Evolutionary conservation across 2,113 vertebrate species (phyloP).

Genomic region (Crotalus horridus): DNA sequence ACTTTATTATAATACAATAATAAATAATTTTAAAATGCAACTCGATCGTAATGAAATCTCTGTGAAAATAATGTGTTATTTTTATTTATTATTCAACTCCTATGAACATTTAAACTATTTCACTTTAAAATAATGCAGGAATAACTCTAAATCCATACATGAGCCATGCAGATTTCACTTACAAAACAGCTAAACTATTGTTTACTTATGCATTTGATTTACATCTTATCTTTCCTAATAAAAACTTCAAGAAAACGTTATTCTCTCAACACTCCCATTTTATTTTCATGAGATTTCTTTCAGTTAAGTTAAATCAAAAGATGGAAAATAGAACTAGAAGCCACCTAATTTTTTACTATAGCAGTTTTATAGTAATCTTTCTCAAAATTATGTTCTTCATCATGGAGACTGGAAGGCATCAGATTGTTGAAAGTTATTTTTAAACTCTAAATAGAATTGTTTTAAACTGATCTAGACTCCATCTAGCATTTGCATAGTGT

Average conservation of each 20-base stretch:
- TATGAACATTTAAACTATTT: background rate
- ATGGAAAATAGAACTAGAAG: background rate
- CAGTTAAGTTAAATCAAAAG: background rate
- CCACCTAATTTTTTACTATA: background rate
- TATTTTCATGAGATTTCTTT: background rate
- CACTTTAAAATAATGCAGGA: background rate
- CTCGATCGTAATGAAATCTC: background rate
- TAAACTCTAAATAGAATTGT: background rate
- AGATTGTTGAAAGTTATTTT: background rate
- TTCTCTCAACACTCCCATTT: background rate
- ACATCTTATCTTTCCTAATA: background rate
- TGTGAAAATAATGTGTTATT: background rate
- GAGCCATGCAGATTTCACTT: background rate
- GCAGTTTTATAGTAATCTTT: background rate
- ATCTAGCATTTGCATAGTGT: background rate
- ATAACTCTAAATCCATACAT: background rate
- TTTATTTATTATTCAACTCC: background rate
- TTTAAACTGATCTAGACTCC: background rate
- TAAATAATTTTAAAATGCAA: background rate
- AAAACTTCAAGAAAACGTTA: background rate
- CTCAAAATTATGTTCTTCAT: background rate
- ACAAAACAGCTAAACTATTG: background rate
- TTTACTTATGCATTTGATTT: background rate
- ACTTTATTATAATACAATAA: background rate
- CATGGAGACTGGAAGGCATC: background rate